Evolutionary conservation across 1,140 invertebrate species (phyloP).

Genomic region (Leptinotarsa defecta): DNA sequence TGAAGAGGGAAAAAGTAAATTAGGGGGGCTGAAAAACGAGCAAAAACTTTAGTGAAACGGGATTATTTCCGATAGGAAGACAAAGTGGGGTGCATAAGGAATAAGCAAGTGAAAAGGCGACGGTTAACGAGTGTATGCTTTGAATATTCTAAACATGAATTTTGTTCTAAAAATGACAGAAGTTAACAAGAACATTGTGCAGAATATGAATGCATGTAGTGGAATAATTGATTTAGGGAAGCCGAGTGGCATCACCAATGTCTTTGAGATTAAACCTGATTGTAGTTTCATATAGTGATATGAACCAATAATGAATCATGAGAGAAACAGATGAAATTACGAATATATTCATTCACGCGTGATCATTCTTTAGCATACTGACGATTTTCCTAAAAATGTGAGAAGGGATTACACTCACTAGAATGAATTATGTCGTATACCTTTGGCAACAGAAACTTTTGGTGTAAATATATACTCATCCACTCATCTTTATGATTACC

Average conservation of each 20-base stretch:
- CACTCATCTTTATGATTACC: too few relatives aligned
- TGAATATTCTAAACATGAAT: conserved; percentile 26
- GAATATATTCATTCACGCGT: too few relatives aligned
- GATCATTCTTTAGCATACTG: too few relatives aligned
- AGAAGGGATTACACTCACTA: too few relatives aligned
- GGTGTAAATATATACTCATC: too few relatives aligned
- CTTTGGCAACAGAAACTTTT: too few relatives aligned
- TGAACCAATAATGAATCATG: too few relatives aligned
- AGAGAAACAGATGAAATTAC: too few relatives aligned
- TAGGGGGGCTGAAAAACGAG: conserved; percentile 33
- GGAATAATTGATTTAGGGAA: not conserved
- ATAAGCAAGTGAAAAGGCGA: conserved; percentile 29
- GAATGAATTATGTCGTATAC: too few relatives aligned
- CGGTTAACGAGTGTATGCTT: not conserved
- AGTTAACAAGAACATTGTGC: not conserved
- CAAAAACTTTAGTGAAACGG: conserved; percentile 31
- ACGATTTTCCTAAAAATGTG: too few relatives aligned
- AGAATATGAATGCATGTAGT: not conserved
- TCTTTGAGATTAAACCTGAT: too few relatives aligned
- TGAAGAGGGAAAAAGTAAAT: conserved; percentile 35
- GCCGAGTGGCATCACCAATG: not conserved
- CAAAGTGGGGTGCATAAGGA: conserved; percentile 35
- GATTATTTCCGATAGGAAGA: conserved; percentile 36
- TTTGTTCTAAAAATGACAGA: conserved; percentile 9
- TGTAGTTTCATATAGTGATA: too few relatives aligned